Evolutionary conservation across 1,140 invertebrate genomes (phyloP).

Genomic region (Whitmania pigra): DNA sequence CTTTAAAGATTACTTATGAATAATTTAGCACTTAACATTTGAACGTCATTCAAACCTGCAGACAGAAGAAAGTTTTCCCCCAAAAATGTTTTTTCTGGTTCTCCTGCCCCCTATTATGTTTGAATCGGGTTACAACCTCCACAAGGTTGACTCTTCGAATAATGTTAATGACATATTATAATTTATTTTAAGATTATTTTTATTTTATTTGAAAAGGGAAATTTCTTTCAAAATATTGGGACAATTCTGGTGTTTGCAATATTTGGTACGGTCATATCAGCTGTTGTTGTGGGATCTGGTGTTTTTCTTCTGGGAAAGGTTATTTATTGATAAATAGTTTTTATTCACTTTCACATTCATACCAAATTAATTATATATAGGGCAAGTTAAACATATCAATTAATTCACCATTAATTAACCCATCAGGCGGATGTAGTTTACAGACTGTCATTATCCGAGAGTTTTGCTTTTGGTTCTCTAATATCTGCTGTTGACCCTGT

Average conservation of each 20-base stretch:
- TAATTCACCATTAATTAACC: neutral
- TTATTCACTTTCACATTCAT: neutral
- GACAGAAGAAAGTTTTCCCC: conserved; percentile 90
- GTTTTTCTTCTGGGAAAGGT: conserved; percentile 79
- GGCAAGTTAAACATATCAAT: neutral
- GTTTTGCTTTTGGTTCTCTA: conserved; percentile 92
- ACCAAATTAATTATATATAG: neutral
- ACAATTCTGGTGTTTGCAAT: conserved; percentile 80
- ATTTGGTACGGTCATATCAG: conserved; percentile 86
- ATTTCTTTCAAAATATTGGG: conserved; percentile 96
- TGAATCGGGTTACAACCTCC: conserved; percentile 95
- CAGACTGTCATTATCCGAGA: conserved; percentile 79
- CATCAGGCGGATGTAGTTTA: conserved; percentile 60
- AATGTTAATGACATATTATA: neutral
- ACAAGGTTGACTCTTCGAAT: conserved; percentile 54
- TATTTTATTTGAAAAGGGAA: conserved; percentile 49
- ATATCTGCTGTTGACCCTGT: conserved; percentile 99
- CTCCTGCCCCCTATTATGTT: conserved; percentile 96
- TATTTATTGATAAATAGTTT: conserved; percentile 24
- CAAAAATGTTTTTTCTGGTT: conserved; percentile 90
- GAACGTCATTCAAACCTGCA: conserved; percentile 30
- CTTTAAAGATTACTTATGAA: neutral
- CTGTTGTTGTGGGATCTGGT: conserved; percentile 62
- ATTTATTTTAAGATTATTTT: neutral
- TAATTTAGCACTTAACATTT: too few relatives aligned